Evolutionary conservation across 1,140 invertebrate genomes (phyloP).

Genomic region (Sitobion miscanthi): DNA sequence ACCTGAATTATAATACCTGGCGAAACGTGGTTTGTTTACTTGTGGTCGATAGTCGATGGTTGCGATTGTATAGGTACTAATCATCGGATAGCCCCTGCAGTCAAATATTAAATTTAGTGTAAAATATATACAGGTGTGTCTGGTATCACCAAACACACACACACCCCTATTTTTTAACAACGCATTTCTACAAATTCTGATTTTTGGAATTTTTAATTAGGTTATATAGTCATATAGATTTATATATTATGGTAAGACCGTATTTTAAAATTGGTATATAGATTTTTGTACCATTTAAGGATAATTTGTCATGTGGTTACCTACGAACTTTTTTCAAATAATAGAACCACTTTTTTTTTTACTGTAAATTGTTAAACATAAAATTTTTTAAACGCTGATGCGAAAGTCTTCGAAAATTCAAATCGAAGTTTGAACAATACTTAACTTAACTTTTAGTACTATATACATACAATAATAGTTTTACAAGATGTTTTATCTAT

Average conservation of each 20-base stretch:
- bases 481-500: too few relatives aligned
- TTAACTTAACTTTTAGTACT: neutral
- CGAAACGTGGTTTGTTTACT: neutral
- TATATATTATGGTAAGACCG: neutral
- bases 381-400: neutral
- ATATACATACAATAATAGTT: too few relatives aligned
- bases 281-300: neutral
- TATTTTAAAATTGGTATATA: neutral
- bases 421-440: neutral
- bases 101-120: neutral
- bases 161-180: neutral
- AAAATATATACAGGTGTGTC: neutral
- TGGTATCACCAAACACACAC: neutral
- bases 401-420: too few relatives aligned
- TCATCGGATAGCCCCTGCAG: neutral
- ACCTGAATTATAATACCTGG: neutral
- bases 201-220: neutral
- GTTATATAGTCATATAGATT: neutral
- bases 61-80: neutral
- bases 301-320: neutral
- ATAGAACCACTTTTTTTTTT: neutral
- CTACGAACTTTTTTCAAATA: neutral
- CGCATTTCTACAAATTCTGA: neutral
- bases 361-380: neutral
- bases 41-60: neutral